Evolutionary conservation across 2,797 vertebrate genomes (phyloP).

Genomic region (Oreonectes daqikongensis): DNA sequence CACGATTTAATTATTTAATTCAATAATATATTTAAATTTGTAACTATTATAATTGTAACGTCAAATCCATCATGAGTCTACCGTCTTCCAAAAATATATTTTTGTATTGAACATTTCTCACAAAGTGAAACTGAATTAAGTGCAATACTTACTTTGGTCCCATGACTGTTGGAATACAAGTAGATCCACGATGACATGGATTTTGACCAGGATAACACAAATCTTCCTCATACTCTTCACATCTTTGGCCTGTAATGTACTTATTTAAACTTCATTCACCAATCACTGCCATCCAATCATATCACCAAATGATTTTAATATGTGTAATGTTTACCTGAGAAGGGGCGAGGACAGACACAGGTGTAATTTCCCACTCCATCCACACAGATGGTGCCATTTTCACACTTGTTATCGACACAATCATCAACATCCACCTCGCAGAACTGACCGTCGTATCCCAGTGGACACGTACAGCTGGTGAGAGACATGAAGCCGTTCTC

Average conservation of each 20-base stretch:
- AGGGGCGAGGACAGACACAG: constrained; percentile 86
- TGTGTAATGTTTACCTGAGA: constrained; percentile 76
- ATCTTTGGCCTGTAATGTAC: constrained; percentile 82
- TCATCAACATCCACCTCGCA: constrained; percentile 81
- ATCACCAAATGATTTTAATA: too few relatives aligned
- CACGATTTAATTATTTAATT: too few relatives aligned
- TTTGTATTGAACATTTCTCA: too few relatives aligned
- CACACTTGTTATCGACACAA: constrained; percentile 87
- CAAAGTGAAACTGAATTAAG: too few relatives aligned
- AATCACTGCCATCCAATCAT: not conserved
- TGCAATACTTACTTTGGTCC: constrained; percentile 84
- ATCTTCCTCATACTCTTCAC: constrained; percentile 84
- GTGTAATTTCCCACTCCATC: constrained; percentile 87
- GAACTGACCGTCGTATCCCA: constrained; percentile 84
- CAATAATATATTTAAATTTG: too few relatives aligned
- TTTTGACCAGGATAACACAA: constrained; percentile 84
- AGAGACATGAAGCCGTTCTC: not conserved
- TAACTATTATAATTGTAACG: too few relatives aligned
- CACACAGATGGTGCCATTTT: constrained; percentile 89
- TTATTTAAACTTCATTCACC: not conserved
- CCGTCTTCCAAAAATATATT: too few relatives aligned
- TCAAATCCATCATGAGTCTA: too few relatives aligned
- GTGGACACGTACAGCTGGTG: constrained; percentile 83
- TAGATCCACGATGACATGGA: constrained; percentile 88
- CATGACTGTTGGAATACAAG: constrained; percentile 83